Percentiles rank a stretch among this genome's conserved stretches.
Conservation (phyloP, 2,797 vertebrate genomes). For the Typhlichthys eigenmanni region DNA sequence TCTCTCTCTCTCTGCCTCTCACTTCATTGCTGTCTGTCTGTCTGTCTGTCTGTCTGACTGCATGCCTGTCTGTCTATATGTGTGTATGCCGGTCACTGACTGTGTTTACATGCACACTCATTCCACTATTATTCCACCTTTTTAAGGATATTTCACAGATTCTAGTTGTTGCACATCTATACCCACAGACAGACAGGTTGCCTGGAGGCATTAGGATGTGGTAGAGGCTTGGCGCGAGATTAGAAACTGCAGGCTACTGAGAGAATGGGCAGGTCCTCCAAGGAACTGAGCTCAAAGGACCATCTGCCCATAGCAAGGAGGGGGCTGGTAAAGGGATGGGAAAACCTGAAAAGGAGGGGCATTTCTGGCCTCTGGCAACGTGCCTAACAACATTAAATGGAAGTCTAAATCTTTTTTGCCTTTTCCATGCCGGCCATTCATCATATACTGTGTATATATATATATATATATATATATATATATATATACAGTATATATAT, state of each 20-base stretch:
- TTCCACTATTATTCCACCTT: too few species aligned
- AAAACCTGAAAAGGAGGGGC: constrained; percentile 42
- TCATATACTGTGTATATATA: background rate
- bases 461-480: constrained; percentile 37
- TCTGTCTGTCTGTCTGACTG: too few species aligned
- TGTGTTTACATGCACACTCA: too few species aligned
- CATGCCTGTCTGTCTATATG: too few species aligned
- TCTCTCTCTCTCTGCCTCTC: constrained; percentile 4
- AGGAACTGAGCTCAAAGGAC: constrained; percentile 77
- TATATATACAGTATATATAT: constrained; percentile 18
- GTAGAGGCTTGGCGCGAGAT: constrained; percentile 28
- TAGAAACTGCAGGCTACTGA: constrained; percentile 65
- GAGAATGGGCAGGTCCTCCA: constrained; percentile 71
- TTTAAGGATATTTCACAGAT: too few species aligned
- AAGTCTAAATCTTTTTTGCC: constrained; percentile 48
- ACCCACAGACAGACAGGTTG: constrained; percentile 27
- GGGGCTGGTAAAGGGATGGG: constrained; percentile 41
- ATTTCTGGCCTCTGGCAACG: constrained; percentile 55
- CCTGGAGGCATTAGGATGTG: constrained; percentile 25
- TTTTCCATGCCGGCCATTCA: constrained; percentile 36
- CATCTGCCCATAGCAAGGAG: constrained; percentile 69
- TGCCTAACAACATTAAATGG: constrained; percentile 45
- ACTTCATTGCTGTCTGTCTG: background rate
- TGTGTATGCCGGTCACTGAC: too few species aligned
- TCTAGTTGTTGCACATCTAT: background rate